Percentiles rank a stretch among this genome's conserved stretches.
These are phyloP conservation scores for Acrobasis suavella DNA, from an alignment of 2,888 invertebrate species.

Conservation along the genomic window DNA sequence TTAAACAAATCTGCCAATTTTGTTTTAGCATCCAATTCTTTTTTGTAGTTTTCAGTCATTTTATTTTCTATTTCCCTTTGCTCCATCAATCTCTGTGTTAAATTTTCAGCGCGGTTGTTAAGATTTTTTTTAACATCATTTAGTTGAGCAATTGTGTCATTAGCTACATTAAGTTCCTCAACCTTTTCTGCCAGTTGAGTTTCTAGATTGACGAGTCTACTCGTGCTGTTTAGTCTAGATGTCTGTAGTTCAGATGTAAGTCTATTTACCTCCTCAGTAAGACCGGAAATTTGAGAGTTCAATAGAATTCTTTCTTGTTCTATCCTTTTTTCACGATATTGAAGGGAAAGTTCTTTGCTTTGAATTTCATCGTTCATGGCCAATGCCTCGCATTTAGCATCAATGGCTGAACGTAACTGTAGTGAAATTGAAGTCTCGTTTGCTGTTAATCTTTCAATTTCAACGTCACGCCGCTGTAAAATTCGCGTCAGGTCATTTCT, in stretches of 20 bases:
- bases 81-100: conserved; percentile 86
- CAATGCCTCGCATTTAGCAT: conserved; percentile 92
- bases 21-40: conserved; percentile 92
- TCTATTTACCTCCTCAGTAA: conserved; percentile 90
- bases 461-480: conserved; percentile 87
- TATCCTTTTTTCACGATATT: conserved; percentile 91
- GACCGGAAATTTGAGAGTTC: conserved; percentile 88
- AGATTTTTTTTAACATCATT: conserved; percentile 87
- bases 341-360: conserved; percentile 89
- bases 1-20: conserved; percentile 93
- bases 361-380: conserved; percentile 90
- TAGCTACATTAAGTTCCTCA: conserved; percentile 89
- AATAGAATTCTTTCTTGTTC: conserved; percentile 91
- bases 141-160: conserved; percentile 86
- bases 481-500: conserved; percentile 88
- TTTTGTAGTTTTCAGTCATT: conserved; percentile 88
- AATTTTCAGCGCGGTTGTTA: conserved; percentile 85
- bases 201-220: conserved; percentile 86
- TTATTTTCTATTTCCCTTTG: conserved; percentile 89
- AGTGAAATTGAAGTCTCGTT: conserved; percentile 87
- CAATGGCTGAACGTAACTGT: conserved; percentile 88
- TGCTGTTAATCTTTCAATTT: conserved; percentile 87
- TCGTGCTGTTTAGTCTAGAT: conserved; percentile 86
- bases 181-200: conserved; percentile 89
- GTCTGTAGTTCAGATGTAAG: conserved; percentile 90